A percentile compares a stretch with the other conserved stretches of the same genome.
phyloP scores from a whole-genome alignment of 2,888 invertebrate species.

The Chrysolina oricalcia region DNA sequence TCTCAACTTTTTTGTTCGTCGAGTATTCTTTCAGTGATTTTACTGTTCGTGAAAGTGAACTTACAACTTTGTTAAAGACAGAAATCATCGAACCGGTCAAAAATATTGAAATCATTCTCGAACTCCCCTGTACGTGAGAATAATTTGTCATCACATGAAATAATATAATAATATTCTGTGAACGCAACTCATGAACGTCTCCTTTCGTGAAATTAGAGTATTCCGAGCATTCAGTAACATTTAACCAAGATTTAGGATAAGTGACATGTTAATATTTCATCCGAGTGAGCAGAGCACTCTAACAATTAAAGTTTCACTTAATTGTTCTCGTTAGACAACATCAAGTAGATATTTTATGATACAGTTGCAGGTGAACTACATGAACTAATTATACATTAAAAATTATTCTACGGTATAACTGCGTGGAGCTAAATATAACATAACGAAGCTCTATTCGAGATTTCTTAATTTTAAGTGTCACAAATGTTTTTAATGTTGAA shows the following conservation, averaged over 20 bases:
- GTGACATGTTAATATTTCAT: slow-evolving; percentile 3
- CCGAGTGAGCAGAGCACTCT: slow-evolving; percentile 2
- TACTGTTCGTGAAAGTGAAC: too few relatives aligned
- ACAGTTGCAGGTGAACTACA: background rate
- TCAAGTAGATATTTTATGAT: background rate
- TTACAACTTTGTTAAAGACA: too few relatives aligned
- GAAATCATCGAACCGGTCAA: too few relatives aligned
- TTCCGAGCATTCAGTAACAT: background rate
- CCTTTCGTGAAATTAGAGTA: background rate
- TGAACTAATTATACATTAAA: background rate
- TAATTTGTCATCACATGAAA: background rate
- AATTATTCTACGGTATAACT: background rate
- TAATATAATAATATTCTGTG: background rate
- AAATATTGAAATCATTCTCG: too few relatives aligned
- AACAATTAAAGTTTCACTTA: slow-evolving; percentile 14
- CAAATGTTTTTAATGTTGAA: too few relatives aligned
- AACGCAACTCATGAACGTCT: background rate
- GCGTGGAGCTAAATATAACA: background rate
- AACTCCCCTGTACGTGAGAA: too few relatives aligned
- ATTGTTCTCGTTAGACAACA: background rate
- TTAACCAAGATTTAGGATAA: background rate
- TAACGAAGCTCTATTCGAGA: background rate
- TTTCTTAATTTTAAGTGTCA: too few relatives aligned
- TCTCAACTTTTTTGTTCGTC: too few relatives aligned
- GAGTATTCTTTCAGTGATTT: too few relatives aligned